Percentiles rank a stretch among this genome's conserved stretches.
Conservation (phyloP, 2,113 vertebrate species). For the Piprites chloris region DNA sequence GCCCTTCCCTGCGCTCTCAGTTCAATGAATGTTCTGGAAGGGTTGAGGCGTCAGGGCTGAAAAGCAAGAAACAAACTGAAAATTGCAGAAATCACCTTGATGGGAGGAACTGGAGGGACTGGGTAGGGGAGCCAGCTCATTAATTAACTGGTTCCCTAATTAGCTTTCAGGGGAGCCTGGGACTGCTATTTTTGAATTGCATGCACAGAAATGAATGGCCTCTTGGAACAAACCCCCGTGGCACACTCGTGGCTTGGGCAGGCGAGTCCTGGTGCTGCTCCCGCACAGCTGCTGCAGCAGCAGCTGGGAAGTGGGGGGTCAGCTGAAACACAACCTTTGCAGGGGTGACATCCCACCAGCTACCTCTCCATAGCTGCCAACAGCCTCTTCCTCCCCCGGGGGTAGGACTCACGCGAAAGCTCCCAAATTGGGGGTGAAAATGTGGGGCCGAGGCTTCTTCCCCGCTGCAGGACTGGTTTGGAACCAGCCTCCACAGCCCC, state of each 20-base stretch:
- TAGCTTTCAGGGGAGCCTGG: background rate
- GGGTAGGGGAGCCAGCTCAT: background rate
- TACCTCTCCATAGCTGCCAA: fast-evolving
- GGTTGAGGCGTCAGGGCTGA: background rate
- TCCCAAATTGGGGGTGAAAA: background rate
- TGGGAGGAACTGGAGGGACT: background rate
- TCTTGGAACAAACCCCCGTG: background rate
- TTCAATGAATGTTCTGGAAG: background rate
- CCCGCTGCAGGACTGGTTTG: background rate
- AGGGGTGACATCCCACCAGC: background rate
- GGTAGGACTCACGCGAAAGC: background rate
- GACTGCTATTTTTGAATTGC: background rate
- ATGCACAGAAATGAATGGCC: background rate
- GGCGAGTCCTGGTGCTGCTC: fast-evolving
- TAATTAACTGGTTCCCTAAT: slow-evolving; percentile 14
- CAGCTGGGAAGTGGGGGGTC: background rate
- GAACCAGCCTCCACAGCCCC: background rate
- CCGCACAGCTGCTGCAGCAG: background rate
- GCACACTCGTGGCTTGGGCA: background rate
- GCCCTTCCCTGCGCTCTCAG: background rate
- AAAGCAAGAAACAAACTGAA: background rate
- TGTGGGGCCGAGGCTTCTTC: background rate
- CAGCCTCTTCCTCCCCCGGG: background rate
- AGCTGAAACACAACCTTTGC: background rate
- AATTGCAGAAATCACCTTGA: background rate